Percentiles rank a stretch among this genome's conserved stretches.
Evolutionary conservation across 23 tunicate species (phyloP).

Genomic region (Halocynthia aurantium): DNA sequence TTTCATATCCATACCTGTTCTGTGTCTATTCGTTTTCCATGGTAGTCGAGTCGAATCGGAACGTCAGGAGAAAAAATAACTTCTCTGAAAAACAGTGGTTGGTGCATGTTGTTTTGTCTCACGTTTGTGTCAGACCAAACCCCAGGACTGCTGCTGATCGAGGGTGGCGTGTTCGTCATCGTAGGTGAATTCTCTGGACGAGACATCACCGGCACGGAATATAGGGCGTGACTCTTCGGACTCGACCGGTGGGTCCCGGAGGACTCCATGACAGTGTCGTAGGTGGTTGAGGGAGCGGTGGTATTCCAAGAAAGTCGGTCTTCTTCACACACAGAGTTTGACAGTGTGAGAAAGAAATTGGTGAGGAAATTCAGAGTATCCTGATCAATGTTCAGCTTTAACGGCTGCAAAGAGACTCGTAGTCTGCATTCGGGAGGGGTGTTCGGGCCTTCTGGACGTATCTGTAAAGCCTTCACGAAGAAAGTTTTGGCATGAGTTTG

Average conservation of each 20-base stretch:
- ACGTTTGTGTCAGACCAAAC: not conserved
- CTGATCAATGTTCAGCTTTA: slow-evolving; percentile 82
- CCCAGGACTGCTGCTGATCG: not conserved
- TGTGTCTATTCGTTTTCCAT: slow-evolving; percentile 74
- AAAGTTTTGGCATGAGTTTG: slow-evolving; percentile 69
- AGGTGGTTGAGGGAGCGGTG: not conserved
- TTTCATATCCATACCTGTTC: slow-evolving; percentile 30
- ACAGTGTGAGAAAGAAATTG: slow-evolving; percentile 33
- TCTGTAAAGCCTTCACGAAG: slow-evolving; percentile 46
- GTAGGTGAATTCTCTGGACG: not conserved
- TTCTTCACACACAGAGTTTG: slow-evolving; percentile 13
- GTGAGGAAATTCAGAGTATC: slow-evolving; percentile 64
- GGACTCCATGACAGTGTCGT: slow-evolving; percentile 6
- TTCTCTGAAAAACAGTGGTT: slow-evolving; percentile 55
- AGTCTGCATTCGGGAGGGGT: slow-evolving; percentile 53
- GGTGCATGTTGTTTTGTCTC: not conserved
- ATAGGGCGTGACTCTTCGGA: not conserved
- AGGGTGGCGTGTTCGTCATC: not conserved
- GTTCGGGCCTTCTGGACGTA: slow-evolving; percentile 19
- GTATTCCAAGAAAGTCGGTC: not conserved
- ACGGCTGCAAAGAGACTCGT: slow-evolving; percentile 73
- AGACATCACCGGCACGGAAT: not conserved
- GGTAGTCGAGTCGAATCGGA: slow-evolving; percentile 87
- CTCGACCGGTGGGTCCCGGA: not conserved
- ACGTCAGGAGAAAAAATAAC: slow-evolving; percentile 83